Base-by-base conservation (phyloP, 2,113 vertebrate genomes). In the Ictalurus furcatus region DNA sequence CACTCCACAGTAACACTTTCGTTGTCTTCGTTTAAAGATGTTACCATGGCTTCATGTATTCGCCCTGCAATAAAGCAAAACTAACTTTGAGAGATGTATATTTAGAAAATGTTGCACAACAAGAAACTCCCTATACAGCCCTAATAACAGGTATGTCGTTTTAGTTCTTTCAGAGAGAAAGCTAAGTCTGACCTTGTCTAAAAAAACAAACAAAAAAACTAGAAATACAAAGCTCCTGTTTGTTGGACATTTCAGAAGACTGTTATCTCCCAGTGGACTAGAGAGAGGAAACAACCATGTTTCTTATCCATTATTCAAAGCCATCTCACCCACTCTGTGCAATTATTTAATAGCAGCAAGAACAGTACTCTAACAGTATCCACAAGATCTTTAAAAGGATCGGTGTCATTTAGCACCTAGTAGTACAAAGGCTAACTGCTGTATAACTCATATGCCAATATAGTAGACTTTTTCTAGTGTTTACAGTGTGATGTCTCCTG, bases 1-100 rank as follows among this genome's bases (percentile, higher is more conserved):
- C 98, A 99, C 90, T 99, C 98, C 93, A 99, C 98, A 14, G 98
- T 99, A 91, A 98, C 97, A 11, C 98, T 99, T 95, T 99, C 98
- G 71, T 98, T 98, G 92, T 98, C 97, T 92, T 98, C 97, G 92
- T 99, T 98, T 92, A 98, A 93, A 16, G 97, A 99, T 34, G 98
- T 99, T 91, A 99, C 98, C 98, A 99, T 99, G 85, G 98, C 98
- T 95, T 99, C 97, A 91, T 99, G 98, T 95, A 99, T 98, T 93
- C 98, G 97, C 67, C 98, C 98, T 96, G 93, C 87, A 44, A 90
- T 90, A 90, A 89, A n/a, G 54, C 12, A 84, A 91, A 0, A 90
- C 19, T 48, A 88, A 4, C 73, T 34, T 34, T 67, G 30, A 91
- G 19, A 92, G 23, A 88, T 4, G 16, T 30, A 52, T n/a, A 73